Conservation (phyloP, 2,888 invertebrate genomes). For the Volucella zonaria region DNA sequence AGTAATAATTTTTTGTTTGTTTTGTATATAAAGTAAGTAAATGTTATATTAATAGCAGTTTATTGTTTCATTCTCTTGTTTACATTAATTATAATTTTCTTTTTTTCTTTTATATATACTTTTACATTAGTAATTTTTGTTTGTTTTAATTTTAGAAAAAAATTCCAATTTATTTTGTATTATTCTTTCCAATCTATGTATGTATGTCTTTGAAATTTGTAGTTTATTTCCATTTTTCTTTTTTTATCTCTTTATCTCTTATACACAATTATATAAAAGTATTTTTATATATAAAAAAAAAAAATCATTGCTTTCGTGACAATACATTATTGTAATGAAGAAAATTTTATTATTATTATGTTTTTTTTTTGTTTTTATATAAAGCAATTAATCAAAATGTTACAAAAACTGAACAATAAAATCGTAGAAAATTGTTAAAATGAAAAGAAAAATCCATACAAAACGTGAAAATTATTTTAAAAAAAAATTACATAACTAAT, state of each 20-base stretch:
- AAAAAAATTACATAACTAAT: neutral
- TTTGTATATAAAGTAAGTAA: conserved; percentile 73
- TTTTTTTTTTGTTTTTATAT: too few species aligned
- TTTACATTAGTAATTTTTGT: conserved; percentile 63
- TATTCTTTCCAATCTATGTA: conserved; percentile 22
- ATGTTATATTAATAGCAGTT: conserved; percentile 71
- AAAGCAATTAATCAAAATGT: conserved; percentile 33
- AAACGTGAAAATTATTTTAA: conserved; percentile 35
- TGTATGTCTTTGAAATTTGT: conserved; percentile 10
- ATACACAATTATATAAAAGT: conserved; percentile 20
- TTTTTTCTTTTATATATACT: conserved; percentile 51
- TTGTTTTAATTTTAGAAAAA: conserved; percentile 48
- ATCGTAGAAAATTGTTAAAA: conserved; percentile 14
- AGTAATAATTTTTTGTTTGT: conserved; percentile 60
- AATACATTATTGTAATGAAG: conserved; percentile 54
- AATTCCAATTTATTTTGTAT: conserved; percentile 33
- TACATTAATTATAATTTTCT: conserved; percentile 4
- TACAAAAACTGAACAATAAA: neutral
- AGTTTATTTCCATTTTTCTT: conserved; percentile 14
- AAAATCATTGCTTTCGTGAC: conserved; percentile 49
- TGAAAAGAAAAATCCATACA: conserved; percentile 34
- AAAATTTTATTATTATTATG: conserved; percentile 4
- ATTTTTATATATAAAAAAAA: conserved; percentile 24
- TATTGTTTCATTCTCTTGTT: conserved; percentile 40
- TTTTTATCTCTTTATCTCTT: conserved; percentile 13